These are phyloP conservation scores for Anseranas semipalmata DNA, from an alignment of 2,113 vertebrate genomes.

Conservation along the genomic window DNA sequence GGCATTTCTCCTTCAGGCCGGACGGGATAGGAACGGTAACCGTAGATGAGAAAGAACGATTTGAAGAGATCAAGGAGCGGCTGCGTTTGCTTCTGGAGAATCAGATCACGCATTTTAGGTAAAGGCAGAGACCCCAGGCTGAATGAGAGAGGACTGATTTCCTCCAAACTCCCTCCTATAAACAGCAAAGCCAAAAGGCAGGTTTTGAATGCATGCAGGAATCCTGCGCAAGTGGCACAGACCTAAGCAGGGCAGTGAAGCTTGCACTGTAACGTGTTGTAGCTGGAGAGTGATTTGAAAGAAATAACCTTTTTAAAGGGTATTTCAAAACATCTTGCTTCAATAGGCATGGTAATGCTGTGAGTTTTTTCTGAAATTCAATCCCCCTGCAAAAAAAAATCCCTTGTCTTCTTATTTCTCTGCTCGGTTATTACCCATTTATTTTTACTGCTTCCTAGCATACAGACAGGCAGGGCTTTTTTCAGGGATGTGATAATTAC, in stretches of 20 bases:
- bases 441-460: not conserved
- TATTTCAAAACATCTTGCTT: conserved; percentile 3
- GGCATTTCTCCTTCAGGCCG: conserved; percentile 83
- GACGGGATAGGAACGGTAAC: conserved; percentile 98
- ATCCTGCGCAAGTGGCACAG: conserved; percentile 39
- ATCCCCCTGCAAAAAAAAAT: not conserved
- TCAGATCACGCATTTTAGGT: conserved; percentile 99
- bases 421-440: not conserved
- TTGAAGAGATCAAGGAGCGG: conserved; percentile 97
- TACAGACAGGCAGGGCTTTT: not conserved
- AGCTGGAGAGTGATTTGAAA: conserved; percentile 16
- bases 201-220: conserved; percentile 4
- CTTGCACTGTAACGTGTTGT: not conserved
- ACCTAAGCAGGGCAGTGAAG: conserved; percentile 23
- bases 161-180: conserved; percentile 38
- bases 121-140: conserved; percentile 48
- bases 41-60: conserved; percentile 94
- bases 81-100: conserved; percentile 95
- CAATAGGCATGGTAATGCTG: not conserved
- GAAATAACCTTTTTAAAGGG: conserved; percentile 20
- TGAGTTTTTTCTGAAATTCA: not conserved
- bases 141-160: not conserved
- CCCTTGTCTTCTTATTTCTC: not conserved
- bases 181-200: conserved; percentile 21
- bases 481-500: not conserved